Evolutionary conservation across 2,797 vertebrate species (phyloP).

Genomic region (Acanthopagrus latus): DNA sequence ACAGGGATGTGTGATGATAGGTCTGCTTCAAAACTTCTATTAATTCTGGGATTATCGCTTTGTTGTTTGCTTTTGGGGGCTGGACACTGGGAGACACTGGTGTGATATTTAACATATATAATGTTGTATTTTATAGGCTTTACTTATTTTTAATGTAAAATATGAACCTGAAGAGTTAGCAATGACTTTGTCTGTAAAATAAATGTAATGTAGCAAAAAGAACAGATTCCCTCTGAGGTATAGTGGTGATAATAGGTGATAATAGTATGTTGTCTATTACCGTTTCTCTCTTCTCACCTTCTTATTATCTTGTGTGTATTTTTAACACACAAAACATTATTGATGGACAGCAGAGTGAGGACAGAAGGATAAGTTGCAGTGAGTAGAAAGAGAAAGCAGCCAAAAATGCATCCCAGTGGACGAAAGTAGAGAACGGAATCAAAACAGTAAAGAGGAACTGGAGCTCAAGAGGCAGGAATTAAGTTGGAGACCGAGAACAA

Average conservation of each 20-base stretch:
- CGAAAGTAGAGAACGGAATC: background rate
- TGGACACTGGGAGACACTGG: too few relatives aligned
- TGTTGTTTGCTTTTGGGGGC: too few relatives aligned
- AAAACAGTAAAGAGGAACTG: background rate
- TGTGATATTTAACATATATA: too few relatives aligned
- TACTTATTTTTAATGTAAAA: too few relatives aligned
- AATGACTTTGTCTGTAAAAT: too few relatives aligned
- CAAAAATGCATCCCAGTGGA: background rate
- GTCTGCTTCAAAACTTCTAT: too few relatives aligned
- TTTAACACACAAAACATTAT: background rate
- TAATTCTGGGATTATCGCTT: too few relatives aligned
- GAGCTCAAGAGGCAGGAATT: conserved; percentile 10
- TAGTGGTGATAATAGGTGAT: background rate
- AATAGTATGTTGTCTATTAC: background rate
- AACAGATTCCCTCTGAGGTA: too few relatives aligned
- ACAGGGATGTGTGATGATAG: too few relatives aligned
- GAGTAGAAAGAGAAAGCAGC: background rate
- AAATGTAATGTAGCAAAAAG: too few relatives aligned
- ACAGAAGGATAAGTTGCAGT: background rate
- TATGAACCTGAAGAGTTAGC: too few relatives aligned
- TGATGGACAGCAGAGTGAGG: background rate
- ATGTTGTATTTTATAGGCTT: too few relatives aligned
- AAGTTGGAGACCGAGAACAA: background rate
- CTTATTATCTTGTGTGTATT: background rate
- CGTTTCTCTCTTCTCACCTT: background rate